Percentiles rank a stretch among this genome's conserved stretches.
phyloP scores from a whole-genome alignment of 2,113 vertebrate genomes.

The Emydocephalus ijimae region DNA sequence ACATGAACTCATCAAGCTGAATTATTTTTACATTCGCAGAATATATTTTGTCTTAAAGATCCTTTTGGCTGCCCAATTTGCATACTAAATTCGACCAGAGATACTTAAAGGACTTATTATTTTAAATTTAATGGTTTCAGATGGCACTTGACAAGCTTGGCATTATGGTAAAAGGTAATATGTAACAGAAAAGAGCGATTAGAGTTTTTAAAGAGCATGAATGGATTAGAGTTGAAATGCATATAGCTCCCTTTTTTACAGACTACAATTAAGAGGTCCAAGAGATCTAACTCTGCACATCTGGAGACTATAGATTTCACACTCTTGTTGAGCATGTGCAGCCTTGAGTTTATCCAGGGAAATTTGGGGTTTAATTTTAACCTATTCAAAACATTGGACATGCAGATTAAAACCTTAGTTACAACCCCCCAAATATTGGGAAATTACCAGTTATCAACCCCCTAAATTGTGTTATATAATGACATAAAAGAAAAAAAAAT shows the following conservation, averaged over 20 bases:
- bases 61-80: not conserved
- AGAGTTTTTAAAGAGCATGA: constrained; percentile 29
- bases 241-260: not conserved
- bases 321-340: not conserved
- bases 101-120: not conserved
- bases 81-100: not conserved
- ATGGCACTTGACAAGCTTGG: constrained; percentile 23
- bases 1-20: constrained; percentile 14
- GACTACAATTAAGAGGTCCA: not conserved
- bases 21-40: constrained; percentile 19
- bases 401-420: not conserved
- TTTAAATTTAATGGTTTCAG: not conserved
- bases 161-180: constrained; percentile 21
- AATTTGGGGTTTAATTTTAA: not conserved
- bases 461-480: not conserved
- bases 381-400: not conserved
- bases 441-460: not conserved
- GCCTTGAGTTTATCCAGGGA: not conserved
- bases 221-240: constrained; percentile 19
- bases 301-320: not conserved
- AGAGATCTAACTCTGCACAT: not conserved
- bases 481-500: not conserved
- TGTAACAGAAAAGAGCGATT: not conserved
- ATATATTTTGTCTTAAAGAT: constrained; percentile 4
- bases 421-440: not conserved